phyloP scores from a whole-genome alignment of 2,888 invertebrate genomes.

The Cactoblastis cactorum region DNA sequence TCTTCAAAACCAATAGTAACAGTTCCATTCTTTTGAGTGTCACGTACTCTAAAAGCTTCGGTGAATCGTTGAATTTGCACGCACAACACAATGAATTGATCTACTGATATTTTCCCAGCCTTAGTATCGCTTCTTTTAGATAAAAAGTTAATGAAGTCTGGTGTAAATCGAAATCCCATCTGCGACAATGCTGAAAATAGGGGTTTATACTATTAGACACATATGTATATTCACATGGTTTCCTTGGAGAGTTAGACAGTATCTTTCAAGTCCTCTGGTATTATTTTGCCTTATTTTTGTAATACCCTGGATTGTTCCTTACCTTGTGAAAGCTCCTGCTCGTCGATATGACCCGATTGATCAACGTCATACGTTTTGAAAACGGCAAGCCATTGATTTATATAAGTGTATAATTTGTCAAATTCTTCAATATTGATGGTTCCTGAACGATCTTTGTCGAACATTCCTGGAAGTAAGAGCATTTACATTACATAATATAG shows the following conservation, averaged over 20 bases:
- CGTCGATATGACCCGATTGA: conserved; percentile 91
- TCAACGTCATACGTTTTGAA: conserved; percentile 93
- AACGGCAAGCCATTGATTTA: conserved; percentile 92
- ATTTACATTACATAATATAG: too few relatives aligned
- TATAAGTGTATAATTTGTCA: conserved; percentile 90
- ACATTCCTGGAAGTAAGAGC: conserved; percentile 85
- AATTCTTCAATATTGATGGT: conserved; percentile 91
- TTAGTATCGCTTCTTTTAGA: conserved; percentile 84
- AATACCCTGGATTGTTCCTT: conserved; percentile 24
- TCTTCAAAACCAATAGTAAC: conserved; percentile 95
- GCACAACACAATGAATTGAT: conserved; percentile 92
- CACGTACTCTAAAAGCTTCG: conserved; percentile 90
- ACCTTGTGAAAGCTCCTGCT: conserved; percentile 87
- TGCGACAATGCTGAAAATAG: conserved; percentile 84
- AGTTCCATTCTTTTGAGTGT: conserved; percentile 88
- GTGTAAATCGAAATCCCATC: conserved; percentile 93
- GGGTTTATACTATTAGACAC: too few relatives aligned
- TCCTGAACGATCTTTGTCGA: conserved; percentile 91
- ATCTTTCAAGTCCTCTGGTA: too few relatives aligned
- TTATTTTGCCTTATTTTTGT: too few relatives aligned
- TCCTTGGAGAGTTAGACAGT: too few relatives aligned
- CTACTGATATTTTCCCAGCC: conserved; percentile 85
- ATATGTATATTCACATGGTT: too few relatives aligned
- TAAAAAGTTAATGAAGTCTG: conserved; percentile 86
- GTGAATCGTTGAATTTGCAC: conserved; percentile 93